Evolutionary conservation across 2,797 vertebrate species (phyloP).

Genomic region (Gallinago solitaria): DNA sequence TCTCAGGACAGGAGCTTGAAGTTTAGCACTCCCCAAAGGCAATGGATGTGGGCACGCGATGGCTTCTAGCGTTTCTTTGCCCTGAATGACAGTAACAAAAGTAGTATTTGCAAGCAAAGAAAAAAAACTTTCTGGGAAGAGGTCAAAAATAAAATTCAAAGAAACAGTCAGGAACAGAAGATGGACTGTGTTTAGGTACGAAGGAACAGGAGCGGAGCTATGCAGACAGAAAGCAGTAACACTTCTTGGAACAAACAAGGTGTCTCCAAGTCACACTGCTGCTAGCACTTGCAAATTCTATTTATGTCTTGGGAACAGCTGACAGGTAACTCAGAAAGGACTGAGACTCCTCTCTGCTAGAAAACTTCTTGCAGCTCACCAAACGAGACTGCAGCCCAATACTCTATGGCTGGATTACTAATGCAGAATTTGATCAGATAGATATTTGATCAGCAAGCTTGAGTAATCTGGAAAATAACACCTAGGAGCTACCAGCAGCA

Average conservation of each 20-base stretch:
- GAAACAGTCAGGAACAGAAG: background rate
- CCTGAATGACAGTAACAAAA: background rate
- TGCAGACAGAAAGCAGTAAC: background rate
- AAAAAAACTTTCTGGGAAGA: background rate
- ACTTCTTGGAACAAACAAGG: background rate
- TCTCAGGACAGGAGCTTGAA: background rate
- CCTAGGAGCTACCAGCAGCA: background rate
- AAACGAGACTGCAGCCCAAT: background rate
- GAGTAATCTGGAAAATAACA: background rate
- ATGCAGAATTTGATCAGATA: background rate
- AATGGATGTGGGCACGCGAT: background rate
- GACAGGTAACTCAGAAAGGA: background rate
- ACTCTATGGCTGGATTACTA: background rate
- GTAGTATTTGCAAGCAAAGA: background rate
- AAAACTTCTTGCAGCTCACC: background rate
- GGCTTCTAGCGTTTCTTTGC: background rate
- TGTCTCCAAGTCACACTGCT: background rate
- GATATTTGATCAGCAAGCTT: background rate
- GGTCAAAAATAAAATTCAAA: background rate
- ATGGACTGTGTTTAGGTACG: background rate
- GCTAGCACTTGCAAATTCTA: background rate
- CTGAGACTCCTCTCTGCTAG: background rate
- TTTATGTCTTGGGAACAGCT: background rate
- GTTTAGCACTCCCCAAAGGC: background rate
- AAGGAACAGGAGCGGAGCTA: background rate